Percentiles rank a stretch among this genome's conserved stretches.
Conservation (phyloP, 2,888 invertebrate genomes). For the Mechanitis messenoides region DNA sequence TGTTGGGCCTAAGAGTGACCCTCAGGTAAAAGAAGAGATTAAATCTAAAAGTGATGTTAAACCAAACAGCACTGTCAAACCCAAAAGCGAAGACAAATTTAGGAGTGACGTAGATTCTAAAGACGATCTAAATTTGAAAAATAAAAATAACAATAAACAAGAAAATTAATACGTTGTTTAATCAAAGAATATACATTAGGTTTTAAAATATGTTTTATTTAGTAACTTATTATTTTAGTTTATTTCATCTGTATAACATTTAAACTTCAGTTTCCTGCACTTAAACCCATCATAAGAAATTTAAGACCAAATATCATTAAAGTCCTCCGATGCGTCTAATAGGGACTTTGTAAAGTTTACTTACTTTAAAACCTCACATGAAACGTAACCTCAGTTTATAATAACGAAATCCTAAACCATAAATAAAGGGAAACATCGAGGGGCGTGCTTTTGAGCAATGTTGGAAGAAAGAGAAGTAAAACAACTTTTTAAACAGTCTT, state of each 20-base stretch:
- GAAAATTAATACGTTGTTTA: neutral
- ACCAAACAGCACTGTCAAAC: no score
- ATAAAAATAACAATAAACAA: neutral
- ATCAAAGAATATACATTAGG: neutral
- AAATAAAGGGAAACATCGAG: conserved; percentile 39
- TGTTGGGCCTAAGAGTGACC: no score
- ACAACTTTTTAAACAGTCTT: neutral
- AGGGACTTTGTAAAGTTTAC: conserved; percentile 5
- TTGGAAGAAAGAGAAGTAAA: neutral
- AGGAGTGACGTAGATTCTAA: neutral
- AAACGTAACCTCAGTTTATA: conserved; percentile 31
- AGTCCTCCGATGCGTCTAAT: conserved; percentile 22
- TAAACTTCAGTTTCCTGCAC: neutral
- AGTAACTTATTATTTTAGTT: neutral
- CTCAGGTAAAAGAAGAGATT: neutral
- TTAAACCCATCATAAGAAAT: conserved; percentile 10
- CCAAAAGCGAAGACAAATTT: neutral
- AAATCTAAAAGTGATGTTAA: neutral
- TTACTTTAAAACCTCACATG: conserved; percentile 23
- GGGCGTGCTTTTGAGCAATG: conserved; percentile 25
- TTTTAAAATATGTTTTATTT: neutral
- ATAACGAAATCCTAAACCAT: conserved; percentile 41
- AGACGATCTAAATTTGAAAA: neutral
- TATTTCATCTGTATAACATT: neutral
- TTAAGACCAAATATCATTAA: conserved; percentile 23